Evolutionary conservation across 2,888 invertebrate species (phyloP).

Genomic region (Calameuta filiformis): DNA sequence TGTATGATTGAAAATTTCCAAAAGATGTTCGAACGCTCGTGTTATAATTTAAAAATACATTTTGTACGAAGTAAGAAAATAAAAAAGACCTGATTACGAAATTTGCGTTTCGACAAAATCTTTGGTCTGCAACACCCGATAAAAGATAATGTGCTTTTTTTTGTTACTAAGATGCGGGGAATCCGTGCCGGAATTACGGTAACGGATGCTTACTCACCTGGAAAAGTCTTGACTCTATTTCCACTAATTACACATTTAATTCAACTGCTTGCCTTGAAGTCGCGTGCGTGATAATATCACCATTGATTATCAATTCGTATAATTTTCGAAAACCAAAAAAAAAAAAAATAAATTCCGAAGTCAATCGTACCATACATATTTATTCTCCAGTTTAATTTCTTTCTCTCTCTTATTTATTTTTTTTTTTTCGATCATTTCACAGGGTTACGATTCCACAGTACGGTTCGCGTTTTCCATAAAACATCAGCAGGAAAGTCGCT

Average conservation of each 20-base stretch:
- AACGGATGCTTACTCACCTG: background rate
- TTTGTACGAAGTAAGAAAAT: too few species aligned
- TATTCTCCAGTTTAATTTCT: background rate
- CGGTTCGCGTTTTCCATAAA: slow-evolving; percentile 45
- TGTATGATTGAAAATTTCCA: too few species aligned
- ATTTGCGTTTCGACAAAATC: too few species aligned
- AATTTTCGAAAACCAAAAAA: background rate
- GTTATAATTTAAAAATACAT: too few species aligned
- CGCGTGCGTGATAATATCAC: background rate
- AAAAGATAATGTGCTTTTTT: background rate
- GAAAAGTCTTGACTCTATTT: background rate
- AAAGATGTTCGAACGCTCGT: too few species aligned
- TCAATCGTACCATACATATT: background rate
- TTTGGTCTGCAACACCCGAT: background rate
- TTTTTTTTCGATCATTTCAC: background rate
- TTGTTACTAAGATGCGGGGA: background rate
- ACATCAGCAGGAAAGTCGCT: slow-evolving; percentile 46
- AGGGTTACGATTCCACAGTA: background rate
- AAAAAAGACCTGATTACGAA: too few species aligned
- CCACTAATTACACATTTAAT: background rate
- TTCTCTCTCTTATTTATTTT: background rate
- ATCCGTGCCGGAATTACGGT: background rate
- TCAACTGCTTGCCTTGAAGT: background rate
- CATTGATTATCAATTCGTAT: background rate
- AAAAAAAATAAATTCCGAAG: background rate